Evolutionary conservation across 2,888 invertebrate genomes (phyloP).

Genomic region (Eupeodes luniger): DNA sequence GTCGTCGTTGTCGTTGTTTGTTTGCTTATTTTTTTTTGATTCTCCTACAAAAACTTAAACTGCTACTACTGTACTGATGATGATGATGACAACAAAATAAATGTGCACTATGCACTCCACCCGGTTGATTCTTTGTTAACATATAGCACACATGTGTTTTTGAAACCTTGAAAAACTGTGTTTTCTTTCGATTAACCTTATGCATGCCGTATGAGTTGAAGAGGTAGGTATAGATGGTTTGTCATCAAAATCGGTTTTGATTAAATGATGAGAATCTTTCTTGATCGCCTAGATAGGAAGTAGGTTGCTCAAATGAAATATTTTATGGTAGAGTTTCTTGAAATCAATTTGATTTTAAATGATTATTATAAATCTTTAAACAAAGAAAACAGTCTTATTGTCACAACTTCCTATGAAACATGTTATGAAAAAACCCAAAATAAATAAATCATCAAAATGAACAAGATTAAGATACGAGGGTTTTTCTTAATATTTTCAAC

Average conservation of each 20-base stretch:
- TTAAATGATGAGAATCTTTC: slow-evolving; percentile 6
- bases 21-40: slow-evolving; percentile 13
- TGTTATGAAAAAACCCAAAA: not conserved
- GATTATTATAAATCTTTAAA: not conserved
- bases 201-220: too few species aligned
- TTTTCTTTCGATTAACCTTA: slow-evolving; percentile 10
- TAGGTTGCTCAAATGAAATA: not conserved
- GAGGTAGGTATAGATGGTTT: not conserved
- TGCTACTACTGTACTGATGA: not conserved
- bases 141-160: not conserved
- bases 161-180: slow-evolving; percentile 11
- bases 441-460: too few species aligned
- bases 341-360: not conserved
- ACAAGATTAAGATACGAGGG: too few species aligned
- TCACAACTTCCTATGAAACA: not conserved
- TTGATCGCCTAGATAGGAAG: not conserved
- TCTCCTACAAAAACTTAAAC: not conserved
- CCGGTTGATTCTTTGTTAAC: not conserved
- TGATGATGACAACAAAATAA: not conserved
- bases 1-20: not conserved
- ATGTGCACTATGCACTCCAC: slow-evolving; percentile 7
- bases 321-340: not conserved
- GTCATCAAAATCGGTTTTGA: not conserved
- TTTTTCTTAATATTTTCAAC: too few species aligned
- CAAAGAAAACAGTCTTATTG: not conserved